Base-by-base conservation (phyloP, 1,140 invertebrate genomes). In the Tribolium castaneum region DNA sequence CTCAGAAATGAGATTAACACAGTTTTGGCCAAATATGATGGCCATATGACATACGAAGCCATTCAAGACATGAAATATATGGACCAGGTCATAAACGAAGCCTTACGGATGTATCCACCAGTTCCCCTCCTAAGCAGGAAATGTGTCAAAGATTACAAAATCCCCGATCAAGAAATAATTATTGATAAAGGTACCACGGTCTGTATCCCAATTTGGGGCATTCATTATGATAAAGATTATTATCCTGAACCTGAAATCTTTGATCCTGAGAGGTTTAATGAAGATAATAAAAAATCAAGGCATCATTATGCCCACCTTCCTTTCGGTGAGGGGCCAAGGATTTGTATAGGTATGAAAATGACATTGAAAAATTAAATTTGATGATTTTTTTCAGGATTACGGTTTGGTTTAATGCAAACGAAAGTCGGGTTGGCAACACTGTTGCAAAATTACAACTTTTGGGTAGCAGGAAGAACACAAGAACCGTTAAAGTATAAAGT, bases 31-130 rank as follows among this genome's bases (percentile, higher is more conserved):
- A 86, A 86, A 75, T 83, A 90, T 74, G 80, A 87, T n/a, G 87
- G 87, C 2, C 80, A 88, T 72, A 78, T 91, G 0, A 89, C 86
- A 35, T 92, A 90, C 78, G 90, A 91, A 9, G 86, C 87, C n/a
- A 76, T 92, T 1, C 83, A 87, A 10, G 87, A 89, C 10, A 87
- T 93, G 85, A 86, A 85, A 0, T 90, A 79, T 34, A 75, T 75
- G 50, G 34, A 79, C 7, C 70, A 79, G 52, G 80, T 80, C 19
- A 56, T 78, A 51, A 84, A 86, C 30, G 92, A 92, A 82, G 73
- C 83, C 6, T 82, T 89, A 54, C 87, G 85, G 85, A 51, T 22
- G 39, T 52, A 52, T 12, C 50, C 50, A 6, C 50, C 50, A n/a
- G n/a, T n/a, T n/a, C n/a, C n/a, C n/a, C n/a, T n/a, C n/a, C n/a